These are phyloP conservation scores for Sardinella longiceps DNA, from an alignment of 2,797 vertebrate species.

Conservation along the genomic window DNA sequence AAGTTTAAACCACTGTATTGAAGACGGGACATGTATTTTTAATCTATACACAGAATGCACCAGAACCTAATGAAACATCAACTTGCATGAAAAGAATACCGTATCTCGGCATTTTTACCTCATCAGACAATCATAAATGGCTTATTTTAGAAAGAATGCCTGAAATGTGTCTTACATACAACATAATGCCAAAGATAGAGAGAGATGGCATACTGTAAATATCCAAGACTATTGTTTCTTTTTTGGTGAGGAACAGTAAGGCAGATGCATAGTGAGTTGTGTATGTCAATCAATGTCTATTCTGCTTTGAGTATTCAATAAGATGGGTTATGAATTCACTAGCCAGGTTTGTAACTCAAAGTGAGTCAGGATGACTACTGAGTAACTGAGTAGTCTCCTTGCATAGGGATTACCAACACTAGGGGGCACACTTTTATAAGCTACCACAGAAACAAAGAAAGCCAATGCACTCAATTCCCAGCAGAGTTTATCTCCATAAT, in stretches of 20 bases:
- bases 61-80: not conserved
- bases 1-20: not conserved
- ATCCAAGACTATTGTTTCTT: not conserved
- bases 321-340: not conserved
- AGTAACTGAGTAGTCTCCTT: too few relatives aligned
- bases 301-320: not conserved
- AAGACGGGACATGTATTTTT: not conserved
- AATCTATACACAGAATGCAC: not conserved
- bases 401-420: slow-evolving; percentile 52
- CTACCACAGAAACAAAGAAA: slow-evolving; percentile 1
- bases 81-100: not conserved
- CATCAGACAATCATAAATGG: not conserved
- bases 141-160: too few relatives aligned
- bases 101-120: not conserved
- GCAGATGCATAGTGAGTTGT: not conserved
- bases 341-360: not conserved
- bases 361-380: too few relatives aligned
- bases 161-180: too few relatives aligned
- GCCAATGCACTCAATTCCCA: not conserved
- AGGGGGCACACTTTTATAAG: slow-evolving; percentile 68
- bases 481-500: not conserved
- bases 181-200: not conserved
- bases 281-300: not conserved
- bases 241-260: not conserved
- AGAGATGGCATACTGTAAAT: not conserved